Percentiles rank a stretch among this genome's conserved stretches.
Conservation (phyloP, 1,140 invertebrate genomes). For the Bursaphelenchus mucronatus region DNA sequence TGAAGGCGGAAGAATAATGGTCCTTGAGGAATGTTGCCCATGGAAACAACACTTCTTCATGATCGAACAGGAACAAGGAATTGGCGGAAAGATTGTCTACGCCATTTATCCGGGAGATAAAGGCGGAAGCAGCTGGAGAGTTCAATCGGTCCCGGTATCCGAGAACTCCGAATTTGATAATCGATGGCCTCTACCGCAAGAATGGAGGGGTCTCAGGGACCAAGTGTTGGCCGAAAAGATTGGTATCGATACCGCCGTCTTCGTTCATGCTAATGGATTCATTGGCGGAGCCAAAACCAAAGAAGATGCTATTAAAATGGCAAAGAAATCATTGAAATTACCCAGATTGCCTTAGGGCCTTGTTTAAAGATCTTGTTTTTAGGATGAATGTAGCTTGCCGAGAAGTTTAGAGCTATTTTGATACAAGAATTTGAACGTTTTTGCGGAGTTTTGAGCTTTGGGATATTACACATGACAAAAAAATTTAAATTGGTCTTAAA, state of each 20-base stretch:
- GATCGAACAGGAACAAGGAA: conserved; percentile 73
- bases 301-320: conserved; percentile 81
- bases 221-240: conserved; percentile 69
- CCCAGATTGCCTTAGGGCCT: no score
- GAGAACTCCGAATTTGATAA: conserved; percentile 72
- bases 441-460: no score
- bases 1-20: conserved; percentile 74
- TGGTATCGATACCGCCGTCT: conserved; percentile 74
- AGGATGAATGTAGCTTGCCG: no score
- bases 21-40: conserved; percentile 70
- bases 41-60: conserved; percentile 83
- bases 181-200: conserved; percentile 72
- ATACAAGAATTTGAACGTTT: no score
- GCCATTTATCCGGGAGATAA: conserved; percentile 68
- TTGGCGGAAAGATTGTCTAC: conserved; percentile 69
- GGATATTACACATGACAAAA: no score
- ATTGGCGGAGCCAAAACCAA: conserved; percentile 80
- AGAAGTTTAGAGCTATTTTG: no score
- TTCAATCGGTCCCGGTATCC: conserved; percentile 74
- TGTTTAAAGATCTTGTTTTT: no score
- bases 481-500: no score
- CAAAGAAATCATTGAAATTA: conserved; percentile 58
- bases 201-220: conserved; percentile 78
- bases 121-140: conserved; percentile 68
- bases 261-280: conserved; percentile 82